These are phyloP conservation scores for Bombus superbus DNA, from an alignment of 1,140 invertebrate genomes.

Conservation along the genomic window DNA sequence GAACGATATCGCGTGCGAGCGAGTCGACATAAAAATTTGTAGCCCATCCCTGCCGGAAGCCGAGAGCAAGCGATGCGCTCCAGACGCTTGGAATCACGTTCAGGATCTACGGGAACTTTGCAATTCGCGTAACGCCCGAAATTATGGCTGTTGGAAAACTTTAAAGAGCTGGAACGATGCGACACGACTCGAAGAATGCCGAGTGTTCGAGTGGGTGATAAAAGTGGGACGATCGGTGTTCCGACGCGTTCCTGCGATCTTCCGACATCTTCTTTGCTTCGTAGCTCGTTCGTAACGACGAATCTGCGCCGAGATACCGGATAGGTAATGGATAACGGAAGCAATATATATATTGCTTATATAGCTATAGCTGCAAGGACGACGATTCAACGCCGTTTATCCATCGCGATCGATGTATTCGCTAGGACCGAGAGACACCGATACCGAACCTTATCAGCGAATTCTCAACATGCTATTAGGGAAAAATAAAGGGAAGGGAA, in stretches of 20 bases:
- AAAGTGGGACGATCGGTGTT: not conserved
- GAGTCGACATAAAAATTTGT: conserved; percentile 46
- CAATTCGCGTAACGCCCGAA: conserved; percentile 15
- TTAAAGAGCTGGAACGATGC: not conserved
- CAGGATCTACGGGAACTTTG: conserved; percentile 8
- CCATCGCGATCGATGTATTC: too few relatives aligned
- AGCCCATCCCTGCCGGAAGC: conserved; percentile 6
- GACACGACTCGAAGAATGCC: not conserved
- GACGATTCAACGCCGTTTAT: too few relatives aligned
- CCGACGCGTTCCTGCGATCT: not conserved
- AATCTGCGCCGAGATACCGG: not conserved
- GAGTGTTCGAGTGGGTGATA: not conserved
- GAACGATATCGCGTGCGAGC: conserved; percentile 37
- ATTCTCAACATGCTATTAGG: not conserved
- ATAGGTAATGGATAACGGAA: too few relatives aligned
- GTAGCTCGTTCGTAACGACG: not conserved
- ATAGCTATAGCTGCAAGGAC: too few relatives aligned
- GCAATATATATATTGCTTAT: too few relatives aligned
- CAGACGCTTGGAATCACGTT: conserved; percentile 19
- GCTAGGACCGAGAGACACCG: too few relatives aligned
- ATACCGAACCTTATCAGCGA: too few relatives aligned
- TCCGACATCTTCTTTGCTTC: not conserved
- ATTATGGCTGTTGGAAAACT: conserved; percentile 30
- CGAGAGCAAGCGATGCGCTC: not conserved
- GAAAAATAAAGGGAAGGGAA: not conserved